Conservation (phyloP, 2,113 vertebrate genomes). For the Alligator mississippiensis region DNA sequence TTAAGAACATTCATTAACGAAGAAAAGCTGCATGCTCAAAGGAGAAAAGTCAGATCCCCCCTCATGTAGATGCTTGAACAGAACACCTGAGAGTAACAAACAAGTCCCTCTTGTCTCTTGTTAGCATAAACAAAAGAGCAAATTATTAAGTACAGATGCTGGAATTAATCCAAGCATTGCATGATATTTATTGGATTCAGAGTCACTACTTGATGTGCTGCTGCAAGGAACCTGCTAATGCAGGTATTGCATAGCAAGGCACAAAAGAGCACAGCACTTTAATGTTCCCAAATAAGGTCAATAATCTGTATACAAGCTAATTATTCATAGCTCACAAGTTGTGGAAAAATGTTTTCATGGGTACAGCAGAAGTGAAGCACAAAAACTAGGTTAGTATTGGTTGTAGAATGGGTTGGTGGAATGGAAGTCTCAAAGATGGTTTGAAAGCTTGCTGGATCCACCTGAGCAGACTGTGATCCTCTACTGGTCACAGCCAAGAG, state of each 20-base stretch:
- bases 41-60: background rate
- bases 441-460: background rate
- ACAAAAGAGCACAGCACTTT: slow-evolving; percentile 13
- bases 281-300: slow-evolving; percentile 35
- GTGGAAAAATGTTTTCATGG: background rate
- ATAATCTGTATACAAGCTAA: slow-evolving; percentile 39
- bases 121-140: slow-evolving; percentile 1
- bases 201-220: background rate
- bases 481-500: background rate
- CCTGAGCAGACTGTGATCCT: background rate
- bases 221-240: slow-evolving; percentile 11
- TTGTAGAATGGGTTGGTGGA: background rate
- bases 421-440: background rate
- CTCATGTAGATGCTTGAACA: background rate
- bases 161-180: slow-evolving; percentile 2
- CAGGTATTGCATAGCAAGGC: slow-evolving; percentile 1
- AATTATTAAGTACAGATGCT: slow-evolving; percentile 10
- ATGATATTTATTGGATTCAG: slow-evolving; percentile 31
- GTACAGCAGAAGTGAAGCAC: background rate
- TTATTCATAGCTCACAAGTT: slow-evolving; percentile 18
- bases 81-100: background rate
- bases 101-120: background rate
- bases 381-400: background rate
- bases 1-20: background rate
- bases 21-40: background rate